Evolutionary conservation across 2,888 invertebrate genomes (phyloP).

Genomic region (Tridacna gigas): DNA sequence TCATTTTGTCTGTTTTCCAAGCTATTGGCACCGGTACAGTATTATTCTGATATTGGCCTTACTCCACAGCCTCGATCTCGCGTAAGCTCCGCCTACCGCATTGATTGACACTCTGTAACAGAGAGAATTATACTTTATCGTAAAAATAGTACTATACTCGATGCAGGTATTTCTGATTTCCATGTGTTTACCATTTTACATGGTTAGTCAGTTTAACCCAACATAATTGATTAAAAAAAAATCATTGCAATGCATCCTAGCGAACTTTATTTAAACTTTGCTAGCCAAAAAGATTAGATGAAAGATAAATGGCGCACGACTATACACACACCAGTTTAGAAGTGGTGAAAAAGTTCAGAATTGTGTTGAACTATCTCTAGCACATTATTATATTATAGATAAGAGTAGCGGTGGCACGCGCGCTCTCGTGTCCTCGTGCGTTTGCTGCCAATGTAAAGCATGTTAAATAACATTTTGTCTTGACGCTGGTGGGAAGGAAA

Average conservation of each 20-base stretch:
- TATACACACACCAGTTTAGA: not conserved
- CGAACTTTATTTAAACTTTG: not conserved
- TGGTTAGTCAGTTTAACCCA: constrained; percentile 46
- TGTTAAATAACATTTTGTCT: not conserved
- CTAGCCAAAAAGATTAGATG: not conserved
- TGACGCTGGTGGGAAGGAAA: no score
- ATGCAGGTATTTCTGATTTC: constrained; percentile 63
- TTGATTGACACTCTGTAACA: constrained; percentile 74
- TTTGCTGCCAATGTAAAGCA: constrained; percentile 8
- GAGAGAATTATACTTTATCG: constrained; percentile 64
- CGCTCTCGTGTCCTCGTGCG: constrained; percentile 50
- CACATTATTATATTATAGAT: constrained; percentile 40
- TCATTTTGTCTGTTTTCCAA: constrained; percentile 76
- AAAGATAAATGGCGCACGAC: not conserved
- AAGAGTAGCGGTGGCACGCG: constrained; percentile 57
- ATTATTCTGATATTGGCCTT: constrained; percentile 65
- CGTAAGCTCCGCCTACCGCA: constrained; percentile 73
- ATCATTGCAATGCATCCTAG: not conserved
- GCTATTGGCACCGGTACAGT: constrained; percentile 56
- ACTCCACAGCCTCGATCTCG: constrained; percentile 74
- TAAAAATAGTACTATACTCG: constrained; percentile 64
- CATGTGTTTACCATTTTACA: constrained; percentile 52
- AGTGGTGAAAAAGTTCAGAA: constrained; percentile 14
- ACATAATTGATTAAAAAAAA: not conserved
- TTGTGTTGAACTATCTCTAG: constrained; percentile 19